Evolutionary conservation across 2,113 vertebrate genomes (phyloP), one percentile per base, ranked within the genome.

Genomic region (Plotosus lineatus): DNA sequence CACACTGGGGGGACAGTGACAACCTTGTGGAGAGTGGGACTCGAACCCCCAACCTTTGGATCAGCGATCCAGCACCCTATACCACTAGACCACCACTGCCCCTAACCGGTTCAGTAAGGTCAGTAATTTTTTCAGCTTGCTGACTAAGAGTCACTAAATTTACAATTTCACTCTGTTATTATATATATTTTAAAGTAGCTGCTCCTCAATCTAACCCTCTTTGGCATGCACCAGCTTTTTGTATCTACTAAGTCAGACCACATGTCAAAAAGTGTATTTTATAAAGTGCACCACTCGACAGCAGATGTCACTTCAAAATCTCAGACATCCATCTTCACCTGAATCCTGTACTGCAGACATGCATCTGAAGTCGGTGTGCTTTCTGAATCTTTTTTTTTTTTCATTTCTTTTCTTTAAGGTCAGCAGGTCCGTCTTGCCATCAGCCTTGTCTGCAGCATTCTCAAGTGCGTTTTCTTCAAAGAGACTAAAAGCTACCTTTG

Each of bases 391-490:
- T 50, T 75, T 48, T n/a, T 44, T 46, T 11, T 19, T 63, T 19
- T 9, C 11, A 44, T 38, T 19, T 6, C 40, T 46, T 58, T 40
- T 75, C 3, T 11, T 75, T 36, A 80, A 84, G 78, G 82, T 84
- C 72, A 69, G 72, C 73, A 28, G 75, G 78, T 46, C 44, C n/a
- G 78, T 46, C 44, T 17, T 5, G 46, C 44, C 40, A 17, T 31
- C 33, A 50, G 46, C 9, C 46, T 38, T 19, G 44, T 65, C 46
- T 26, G 26, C 63, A 69, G 53, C 58, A 1, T 36, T 68, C 55
- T 79, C 65, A 66, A 60, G 51, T 74, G 79, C 23, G 61, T 77
- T 38, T 73, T 7, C 26, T 40, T 77, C 28, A 75, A 51, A 78
- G 31, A 78, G 28, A 26, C 76, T 38, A 46, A 65, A 66, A 65